phyloP scores from a whole-genome alignment of 2,113 vertebrate species.

The Corythaeola cristata region DNA sequence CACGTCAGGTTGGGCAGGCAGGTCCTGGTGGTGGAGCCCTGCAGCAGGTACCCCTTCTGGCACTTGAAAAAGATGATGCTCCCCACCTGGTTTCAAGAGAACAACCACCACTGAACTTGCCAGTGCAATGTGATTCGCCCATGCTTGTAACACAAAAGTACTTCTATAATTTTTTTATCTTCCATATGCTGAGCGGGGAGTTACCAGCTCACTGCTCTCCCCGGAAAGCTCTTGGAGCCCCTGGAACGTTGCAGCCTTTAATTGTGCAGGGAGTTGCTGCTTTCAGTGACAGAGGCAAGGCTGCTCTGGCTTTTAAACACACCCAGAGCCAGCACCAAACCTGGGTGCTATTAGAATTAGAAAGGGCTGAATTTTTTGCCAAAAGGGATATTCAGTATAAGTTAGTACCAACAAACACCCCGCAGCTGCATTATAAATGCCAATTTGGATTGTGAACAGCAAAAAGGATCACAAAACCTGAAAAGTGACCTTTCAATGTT shows the following conservation, averaged over 20 bases:
- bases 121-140: accelerated
- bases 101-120: neutral
- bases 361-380: neutral
- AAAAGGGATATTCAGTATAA: neutral
- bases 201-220: neutral
- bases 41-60: slow-evolving; percentile 94
- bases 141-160: accelerated
- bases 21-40: slow-evolving; percentile 93
- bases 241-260: neutral
- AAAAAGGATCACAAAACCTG: neutral
- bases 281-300: neutral
- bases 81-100: slow-evolving; percentile 72
- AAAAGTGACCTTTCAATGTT: too few relatives aligned
- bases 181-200: accelerated
- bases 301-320: neutral
- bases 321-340: neutral
- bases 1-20: slow-evolving; percentile 97
- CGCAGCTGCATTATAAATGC: neutral
- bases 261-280: neutral
- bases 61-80: slow-evolving; percentile 91
- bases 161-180: neutral
- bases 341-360: neutral
- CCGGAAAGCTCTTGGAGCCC: neutral
- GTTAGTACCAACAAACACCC: neutral
- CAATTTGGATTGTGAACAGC: neutral